Evolutionary conservation across 2,888 invertebrate genomes (phyloP), one percentile per base, ranked within the genome.

Genomic region (Leptogaster cylindrica): DNA sequence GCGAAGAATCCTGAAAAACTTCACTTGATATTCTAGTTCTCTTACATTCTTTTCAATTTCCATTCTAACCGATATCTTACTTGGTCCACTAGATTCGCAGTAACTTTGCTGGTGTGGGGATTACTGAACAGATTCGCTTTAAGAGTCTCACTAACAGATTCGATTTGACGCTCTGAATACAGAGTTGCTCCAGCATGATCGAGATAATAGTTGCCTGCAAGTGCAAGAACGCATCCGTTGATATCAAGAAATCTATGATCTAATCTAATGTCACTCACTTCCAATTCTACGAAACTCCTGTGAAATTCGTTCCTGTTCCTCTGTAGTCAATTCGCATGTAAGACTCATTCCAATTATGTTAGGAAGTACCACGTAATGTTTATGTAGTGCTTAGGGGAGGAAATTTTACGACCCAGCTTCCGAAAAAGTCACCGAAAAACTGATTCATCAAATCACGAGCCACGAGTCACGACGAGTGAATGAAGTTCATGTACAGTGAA

Each of bases 171-270:
- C 77, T 89, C 85, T 3, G 93, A 88, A 77, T 93, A 95, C 55
- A 95, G 80, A 5, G 92, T 89, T 8, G 95, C 86, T 6, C 95
- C 96, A 36, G 92, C 91, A 85, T 95, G 93, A 79, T 97, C 97
- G 75, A 97, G 83, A 79, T 95, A 97, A 75, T 86, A 88, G 75
- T 85, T 85, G 68, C 84, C 91, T 90, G 50, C 10, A 44, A 28
- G 63, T n/a, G 27, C 36, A 7, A 18, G 3, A 52, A 33, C 18
- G 10, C 23, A 6, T 12, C 25, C 25, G 1, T 41, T 41, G 12
- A 39, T 23, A 7, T 7, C 44, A n/a, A n/a, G n/a, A n/a, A n/a
- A 41, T 8, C 8, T 7, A 36, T 39, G 51, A 18, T 28, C 20
- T 14, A 27, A 8, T 33, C 31, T 50, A 7, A 76, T 14, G 12